Percentiles rank a stretch among this genome's conserved stretches.
Evolutionary conservation across 1,140 invertebrate species (phyloP).

Genomic region (Lordiphosa stackelbergi): DNA sequence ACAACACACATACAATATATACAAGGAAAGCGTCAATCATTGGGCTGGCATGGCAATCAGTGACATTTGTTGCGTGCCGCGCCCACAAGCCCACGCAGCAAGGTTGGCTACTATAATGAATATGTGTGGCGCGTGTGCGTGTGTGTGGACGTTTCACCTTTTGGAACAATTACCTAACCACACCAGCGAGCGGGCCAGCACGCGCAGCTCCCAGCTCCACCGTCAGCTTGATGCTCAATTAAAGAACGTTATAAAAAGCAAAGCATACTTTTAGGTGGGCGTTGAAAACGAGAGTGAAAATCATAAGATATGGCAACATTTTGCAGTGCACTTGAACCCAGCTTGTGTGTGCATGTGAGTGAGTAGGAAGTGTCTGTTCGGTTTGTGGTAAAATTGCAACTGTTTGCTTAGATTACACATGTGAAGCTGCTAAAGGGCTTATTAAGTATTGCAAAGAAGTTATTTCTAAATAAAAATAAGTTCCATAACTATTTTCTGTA

Average conservation of each 20-base stretch:
- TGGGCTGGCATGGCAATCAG: slow-evolving; percentile 29
- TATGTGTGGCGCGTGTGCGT: background rate
- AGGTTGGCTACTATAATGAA: background rate
- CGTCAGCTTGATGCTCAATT: slow-evolving; percentile 36
- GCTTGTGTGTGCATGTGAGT: background rate
- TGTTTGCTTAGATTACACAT: too few relatives aligned
- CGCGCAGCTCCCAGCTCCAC: background rate
- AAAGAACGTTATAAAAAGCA: slow-evolving; percentile 31
- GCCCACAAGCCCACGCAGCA: slow-evolving; percentile 1
- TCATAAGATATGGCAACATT: background rate
- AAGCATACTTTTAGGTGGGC: slow-evolving; percentile 24
- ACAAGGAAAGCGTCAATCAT: slow-evolving; percentile 4
- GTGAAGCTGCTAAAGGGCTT: too few relatives aligned
- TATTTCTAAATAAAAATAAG: too few relatives aligned
- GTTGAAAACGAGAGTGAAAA: slow-evolving; percentile 1
- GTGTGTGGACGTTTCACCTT: slow-evolving; percentile 34
- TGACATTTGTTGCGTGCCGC: slow-evolving; percentile 34
- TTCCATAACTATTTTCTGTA: too few relatives aligned
- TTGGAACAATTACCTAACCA: slow-evolving; percentile 45
- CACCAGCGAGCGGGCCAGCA: slow-evolving; percentile 12
- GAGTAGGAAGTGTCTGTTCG: background rate
- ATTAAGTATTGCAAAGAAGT: too few relatives aligned
- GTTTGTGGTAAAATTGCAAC: too few relatives aligned
- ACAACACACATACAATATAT: slow-evolving; percentile 1
- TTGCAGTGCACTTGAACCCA: slow-evolving; percentile 12